Conservation (phyloP, 1,140 invertebrate species). For the Drosophila insularis region DNA sequence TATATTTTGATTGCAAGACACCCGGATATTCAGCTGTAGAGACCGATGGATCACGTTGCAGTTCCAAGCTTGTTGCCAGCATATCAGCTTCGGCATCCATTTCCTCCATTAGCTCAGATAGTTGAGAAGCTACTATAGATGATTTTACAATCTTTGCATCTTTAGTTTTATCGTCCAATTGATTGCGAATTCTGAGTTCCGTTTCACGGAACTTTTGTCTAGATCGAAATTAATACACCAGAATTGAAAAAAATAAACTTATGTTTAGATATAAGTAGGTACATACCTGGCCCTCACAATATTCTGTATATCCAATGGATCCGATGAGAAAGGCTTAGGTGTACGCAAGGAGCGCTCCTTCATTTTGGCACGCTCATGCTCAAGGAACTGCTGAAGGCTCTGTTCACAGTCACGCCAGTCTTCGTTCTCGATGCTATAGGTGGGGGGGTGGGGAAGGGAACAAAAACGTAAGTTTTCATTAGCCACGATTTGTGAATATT, state of each 20-base stretch:
- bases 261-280: not conserved
- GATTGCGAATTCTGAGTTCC: constrained; percentile 69
- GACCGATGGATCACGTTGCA: constrained; percentile 32
- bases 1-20: constrained; percentile 38
- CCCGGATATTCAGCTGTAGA: constrained; percentile 42
- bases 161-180: constrained; percentile 66
- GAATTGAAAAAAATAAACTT: not conserved
- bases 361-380: constrained; percentile 75
- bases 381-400: constrained; percentile 75
- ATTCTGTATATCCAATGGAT: constrained; percentile 74
- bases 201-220: constrained; percentile 80
- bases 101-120: constrained; percentile 40
- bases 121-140: constrained; percentile 21
- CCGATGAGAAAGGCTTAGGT: constrained; percentile 67
- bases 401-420: constrained; percentile 80
- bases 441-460: not conserved
- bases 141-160: constrained; percentile 7
- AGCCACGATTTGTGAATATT: constrained; percentile 34
- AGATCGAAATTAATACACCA: too few species aligned
- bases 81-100: constrained; percentile 23
- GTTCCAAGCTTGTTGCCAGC: constrained; percentile 31
- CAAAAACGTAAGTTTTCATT: constrained; percentile 35
- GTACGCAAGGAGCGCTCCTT: constrained; percentile 67
- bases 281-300: constrained; percentile 71
- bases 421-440: constrained; percentile 67